Base-by-base conservation (phyloP, 30 jellyfish, hydroid and myxozoan species). In the Cassiopea xamachana region DNA sequence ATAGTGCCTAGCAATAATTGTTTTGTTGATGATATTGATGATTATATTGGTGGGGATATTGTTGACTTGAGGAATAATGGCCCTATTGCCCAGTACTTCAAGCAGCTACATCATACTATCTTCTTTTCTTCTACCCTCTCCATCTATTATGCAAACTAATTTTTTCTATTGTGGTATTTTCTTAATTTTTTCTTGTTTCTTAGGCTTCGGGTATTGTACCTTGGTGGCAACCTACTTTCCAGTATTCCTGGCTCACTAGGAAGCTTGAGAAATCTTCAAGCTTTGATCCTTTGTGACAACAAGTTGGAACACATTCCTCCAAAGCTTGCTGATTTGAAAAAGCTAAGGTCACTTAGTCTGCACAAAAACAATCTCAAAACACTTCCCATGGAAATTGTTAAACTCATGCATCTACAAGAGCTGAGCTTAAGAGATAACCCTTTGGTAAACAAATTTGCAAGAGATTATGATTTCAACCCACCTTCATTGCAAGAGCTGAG, bases 351-450 rank as follows among this genome's bases (percentile, higher is more conserved):
- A 1, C 88, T 96, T 1, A 96, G 99, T 80, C 87, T 96, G 80
- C 99, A 96, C 73, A 93, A 92, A 82, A 96, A 96, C 91, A 83
- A 73, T 49, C 85, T 96, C 51, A 91, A 92, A 61, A 87, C 98
- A 15, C 87, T 96, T 13, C 99, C 99, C 70, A 92, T 93, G 97
- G 98, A 90, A 79, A 89, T 96, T 60, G 93, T 96, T 68, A 91
- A 89, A 96, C 94, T 96, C 60, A 74, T 83, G 85, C 84, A 92
- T 48, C 81, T 96, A 47, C 98, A 90, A 79, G 99, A 96, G 83
- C 91, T 96, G 77, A 96, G 98, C 59, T 62, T 96, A 60, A 75
- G 99, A 81, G 99, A 96, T 77, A 96, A 96, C 89, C 99, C 99
- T 1, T 82, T 96, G 50, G 99, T 96, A 39, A 78, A 96, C 77